These are phyloP conservation scores for Sinonovacula constricta DNA, from an alignment of 1,140 invertebrate species.

Conservation along the genomic window DNA sequence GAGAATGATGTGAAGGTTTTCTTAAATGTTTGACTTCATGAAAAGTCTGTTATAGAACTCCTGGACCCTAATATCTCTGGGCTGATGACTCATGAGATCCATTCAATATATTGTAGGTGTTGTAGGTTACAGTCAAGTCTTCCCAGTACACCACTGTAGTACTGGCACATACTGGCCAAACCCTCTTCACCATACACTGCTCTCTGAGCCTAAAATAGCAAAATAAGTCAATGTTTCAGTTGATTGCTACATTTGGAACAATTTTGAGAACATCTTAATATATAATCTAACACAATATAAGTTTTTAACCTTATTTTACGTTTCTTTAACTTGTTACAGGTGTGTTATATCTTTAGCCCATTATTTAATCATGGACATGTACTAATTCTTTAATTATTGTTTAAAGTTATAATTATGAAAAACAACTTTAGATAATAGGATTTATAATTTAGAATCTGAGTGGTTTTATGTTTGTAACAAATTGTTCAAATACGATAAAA, in stretches of 20 bases:
- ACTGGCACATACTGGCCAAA: too few species aligned
- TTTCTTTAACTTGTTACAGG: not conserved
- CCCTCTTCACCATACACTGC: too few species aligned
- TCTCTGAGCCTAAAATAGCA: too few species aligned
- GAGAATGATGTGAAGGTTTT: conserved; percentile 22
- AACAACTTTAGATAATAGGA: not conserved
- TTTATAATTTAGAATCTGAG: not conserved
- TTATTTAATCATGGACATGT: not conserved
- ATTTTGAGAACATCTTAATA: too few species aligned
- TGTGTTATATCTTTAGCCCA: not conserved
- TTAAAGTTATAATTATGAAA: not conserved
- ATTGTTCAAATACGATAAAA: not conserved
- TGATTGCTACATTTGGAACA: too few species aligned
- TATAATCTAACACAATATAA: too few species aligned
- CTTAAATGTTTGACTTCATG: conserved; percentile 22
- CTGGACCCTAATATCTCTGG: not conserved
- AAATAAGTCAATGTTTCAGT: too few species aligned
- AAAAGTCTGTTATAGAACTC: conserved; percentile 22
- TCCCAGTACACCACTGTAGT: too few species aligned
- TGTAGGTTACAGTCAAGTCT: too few species aligned
- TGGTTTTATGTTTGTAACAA: too few species aligned
- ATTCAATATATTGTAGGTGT: too few species aligned
- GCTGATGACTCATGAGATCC: not conserved
- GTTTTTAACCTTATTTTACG: not conserved
- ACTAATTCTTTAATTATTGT: not conserved